A percentile compares a stretch with the other conserved stretches of the same genome.
phyloP scores from a whole-genome alignment of 1,140 invertebrate genomes.

The Conopomorpha cramerella region DNA sequence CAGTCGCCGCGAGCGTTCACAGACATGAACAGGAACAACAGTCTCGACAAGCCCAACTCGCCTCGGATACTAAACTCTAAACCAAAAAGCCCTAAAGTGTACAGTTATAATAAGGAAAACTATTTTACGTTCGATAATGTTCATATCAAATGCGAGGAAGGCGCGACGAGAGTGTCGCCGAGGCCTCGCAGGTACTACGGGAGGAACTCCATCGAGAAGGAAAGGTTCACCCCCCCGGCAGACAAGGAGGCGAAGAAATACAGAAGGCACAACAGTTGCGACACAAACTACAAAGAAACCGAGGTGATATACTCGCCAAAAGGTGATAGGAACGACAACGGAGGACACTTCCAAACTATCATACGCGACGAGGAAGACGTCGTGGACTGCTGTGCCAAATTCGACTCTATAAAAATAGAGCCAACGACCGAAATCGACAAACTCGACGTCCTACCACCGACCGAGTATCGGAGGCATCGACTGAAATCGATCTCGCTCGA shows the following conservation, averaged over 20 bases:
- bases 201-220: slow-evolving; percentile 42
- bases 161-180: slow-evolving; percentile 20
- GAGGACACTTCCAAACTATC: slow-evolving; percentile 12
- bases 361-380: slow-evolving; percentile 27
- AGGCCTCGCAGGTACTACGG: slow-evolving; percentile 34
- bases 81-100: slow-evolving; percentile 37
- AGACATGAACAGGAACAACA: slow-evolving; percentile 40
- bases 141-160: slow-evolving; percentile 15
- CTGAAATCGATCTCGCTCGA: slow-evolving; percentile 61
- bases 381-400: slow-evolving; percentile 44
- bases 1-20: slow-evolving; percentile 40
- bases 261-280: slow-evolving; percentile 45
- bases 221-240: slow-evolving; percentile 39
- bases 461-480: slow-evolving; percentile 42
- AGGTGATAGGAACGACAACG: slow-evolving; percentile 31
- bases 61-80: slow-evolving; percentile 36
- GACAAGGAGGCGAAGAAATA: slow-evolving; percentile 45
- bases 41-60: slow-evolving; percentile 42
- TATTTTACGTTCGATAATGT: slow-evolving; percentile 46
- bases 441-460: slow-evolving; percentile 22
- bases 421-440: slow-evolving; percentile 20
- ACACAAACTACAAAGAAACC: slow-evolving; percentile 42
- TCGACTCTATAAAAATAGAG: slow-evolving; percentile 30
- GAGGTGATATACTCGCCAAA: no score
- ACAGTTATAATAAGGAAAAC: slow-evolving; percentile 48